phyloP scores from a whole-genome alignment of 1,140 invertebrate species.

The Drosophila pruinosa region DNA sequence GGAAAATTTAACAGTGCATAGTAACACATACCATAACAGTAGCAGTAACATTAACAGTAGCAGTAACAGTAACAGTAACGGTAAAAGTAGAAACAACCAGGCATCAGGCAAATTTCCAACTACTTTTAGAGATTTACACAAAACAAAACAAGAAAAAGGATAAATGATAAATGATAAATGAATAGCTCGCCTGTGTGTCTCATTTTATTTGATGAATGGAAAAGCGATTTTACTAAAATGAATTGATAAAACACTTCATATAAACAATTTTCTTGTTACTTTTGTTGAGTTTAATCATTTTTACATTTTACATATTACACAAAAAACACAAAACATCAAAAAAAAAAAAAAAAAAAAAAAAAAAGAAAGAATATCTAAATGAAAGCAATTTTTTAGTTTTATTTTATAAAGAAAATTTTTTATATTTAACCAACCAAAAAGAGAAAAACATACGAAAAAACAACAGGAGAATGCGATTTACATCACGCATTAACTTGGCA shows the following conservation, averaged over 20 bases:
- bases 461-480: conserved; percentile 4
- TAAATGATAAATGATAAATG: conserved; percentile 4
- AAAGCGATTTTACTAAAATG: conserved; percentile 28
- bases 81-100: conserved; percentile 7
- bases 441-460: conserved; percentile 38
- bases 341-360: neutral
- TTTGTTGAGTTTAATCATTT: conserved; percentile 69
- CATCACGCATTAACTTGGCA: conserved; percentile 10
- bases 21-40: conserved; percentile 17
- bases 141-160: neutral
- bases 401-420: conserved; percentile 55
- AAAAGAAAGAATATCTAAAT: neutral
- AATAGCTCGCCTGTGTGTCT: conserved; percentile 7
- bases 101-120: conserved; percentile 30
- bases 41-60: conserved; percentile 9
- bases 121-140: conserved; percentile 5
- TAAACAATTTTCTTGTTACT: conserved; percentile 63
- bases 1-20: conserved; percentile 54
- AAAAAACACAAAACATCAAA: conserved; percentile 12
- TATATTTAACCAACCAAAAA: conserved; percentile 40
- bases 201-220: conserved; percentile 14
- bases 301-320: conserved; percentile 21
- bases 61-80: neutral
- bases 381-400: conserved; percentile 67
- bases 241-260: conserved; percentile 30